Evolutionary conservation across 2,113 vertebrate genomes (phyloP), one percentile per base, ranked within the genome.

Genomic region (Tachysurus fulvidraco): DNA sequence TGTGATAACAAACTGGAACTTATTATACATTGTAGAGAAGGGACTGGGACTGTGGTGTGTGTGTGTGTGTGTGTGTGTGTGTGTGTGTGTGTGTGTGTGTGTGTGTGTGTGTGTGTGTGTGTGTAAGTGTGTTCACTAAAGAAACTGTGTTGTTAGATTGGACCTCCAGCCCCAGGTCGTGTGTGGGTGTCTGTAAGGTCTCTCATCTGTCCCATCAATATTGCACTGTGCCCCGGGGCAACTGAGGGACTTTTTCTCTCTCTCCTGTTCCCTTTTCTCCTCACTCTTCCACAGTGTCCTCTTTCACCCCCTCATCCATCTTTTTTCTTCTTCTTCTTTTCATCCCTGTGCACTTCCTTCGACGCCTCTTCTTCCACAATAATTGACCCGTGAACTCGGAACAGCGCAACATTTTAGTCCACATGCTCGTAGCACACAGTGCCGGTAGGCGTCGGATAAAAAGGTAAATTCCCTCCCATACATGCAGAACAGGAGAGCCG

Each of bases 191-290:
- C 79, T 89, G 83, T 81, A 88, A 86, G 88, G 89, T 90, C 89
- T 89, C 84, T 88, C 89, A 90, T 88, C 89, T 81, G 60, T 87
- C 84, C 85, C 88, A 90, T 90, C 86, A 88, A 91, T 90, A 89
- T 89, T 90, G 88, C 85, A 90, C 86, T 64, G 76, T 81, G 84
- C 88, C 89, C 86, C 16, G 74, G 82, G 89, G 91, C 88, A 57
- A 78, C 85, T n/a, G 36, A 78, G 86, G 88, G 88, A 86, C 88
- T 86, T 55, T 85, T 78, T 65, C 59, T 83, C 62, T 77, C 69
- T 76, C 11, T 67, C 52, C 86, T 67, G 79, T 65, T 81, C 81
- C 59, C 78, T 28, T 88, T 76, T 36, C 13, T 77, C 78, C 41
- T 62, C 73, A 46, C 30, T 52, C 28, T 74, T 88, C 88, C 88